Percentiles rank a stretch among this genome's conserved stretches.
These are phyloP conservation scores for Bembecia ichneumoniformis DNA, from an alignment of 2,888 invertebrate genomes.

Conservation along the genomic window DNA sequence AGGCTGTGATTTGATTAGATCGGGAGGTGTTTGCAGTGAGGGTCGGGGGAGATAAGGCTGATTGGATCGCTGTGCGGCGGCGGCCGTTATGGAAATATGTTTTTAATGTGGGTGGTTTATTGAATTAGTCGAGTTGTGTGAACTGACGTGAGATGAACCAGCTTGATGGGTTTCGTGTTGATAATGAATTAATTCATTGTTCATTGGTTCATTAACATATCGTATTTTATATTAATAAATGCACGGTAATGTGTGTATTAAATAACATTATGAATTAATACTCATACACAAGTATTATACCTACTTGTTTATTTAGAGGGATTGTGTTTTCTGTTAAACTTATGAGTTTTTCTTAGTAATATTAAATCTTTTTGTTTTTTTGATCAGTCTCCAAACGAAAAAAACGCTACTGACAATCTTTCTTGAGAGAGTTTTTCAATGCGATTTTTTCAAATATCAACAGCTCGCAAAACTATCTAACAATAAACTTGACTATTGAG, in stretches of 20 bases:
- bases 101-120: slow-evolving; percentile 69
- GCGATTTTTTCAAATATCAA: too few relatives aligned
- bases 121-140: slow-evolving; percentile 61
- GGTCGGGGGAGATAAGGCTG: slow-evolving; percentile 65
- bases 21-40: slow-evolving; percentile 66
- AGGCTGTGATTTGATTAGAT: slow-evolving; percentile 73
- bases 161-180: slow-evolving; percentile 40
- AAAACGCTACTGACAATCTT: too few relatives aligned
- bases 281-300: too few relatives aligned
- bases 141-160: slow-evolving; percentile 52
- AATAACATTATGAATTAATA: too few relatives aligned
- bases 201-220: slow-evolving; percentile 30
- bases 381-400: too few relatives aligned
- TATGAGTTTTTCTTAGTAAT: too few relatives aligned
- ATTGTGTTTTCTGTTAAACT: too few relatives aligned
- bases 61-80: slow-evolving; percentile 55
- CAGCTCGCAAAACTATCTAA: too few relatives aligned
- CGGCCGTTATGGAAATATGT: slow-evolving; percentile 64
- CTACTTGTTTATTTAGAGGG: slow-evolving; percentile 14
- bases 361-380: too few relatives aligned
- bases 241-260: too few relatives aligned
- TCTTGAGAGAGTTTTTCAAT: too few relatives aligned
- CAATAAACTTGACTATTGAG: too few relatives aligned
- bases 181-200: slow-evolving; percentile 33
- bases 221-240: not conserved